Evolutionary conservation across 2,888 invertebrate genomes (phyloP), one percentile per base, ranked within the genome.

Genomic region (Argyra leucocephala): DNA sequence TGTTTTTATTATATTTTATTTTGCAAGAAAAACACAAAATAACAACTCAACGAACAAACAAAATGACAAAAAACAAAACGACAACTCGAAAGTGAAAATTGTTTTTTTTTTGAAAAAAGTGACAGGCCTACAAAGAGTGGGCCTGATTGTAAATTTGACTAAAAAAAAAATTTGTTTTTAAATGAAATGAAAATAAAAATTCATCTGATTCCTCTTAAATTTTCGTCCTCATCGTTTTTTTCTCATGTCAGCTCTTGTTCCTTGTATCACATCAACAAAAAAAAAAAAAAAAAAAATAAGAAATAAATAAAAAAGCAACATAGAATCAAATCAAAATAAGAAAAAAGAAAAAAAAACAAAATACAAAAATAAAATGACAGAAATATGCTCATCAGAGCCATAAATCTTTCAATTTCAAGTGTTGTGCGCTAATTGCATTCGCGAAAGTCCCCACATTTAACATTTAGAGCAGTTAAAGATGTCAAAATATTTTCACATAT

Each of bases 401-500:
- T 59, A 59, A 59, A 59, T 59, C 59, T 59, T 59, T 59, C 59
- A 59, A 23, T 23, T 59, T 59, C 59, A 59, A 23, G 23, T 23
- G 59, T 59, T 22, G 59, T 18, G 59, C 23, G 59, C 23, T 59
- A 59, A 59, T 59, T 59, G 59, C 59, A 59, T 18, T 59, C 59
- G 59, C 18, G 48, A 48, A 48, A 59, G 59, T 59, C 59, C 59
- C 23, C 59, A 59, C 59, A 59, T 59, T 59, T 18, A 59, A 23
- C 23, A 23, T 59, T 15, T 23, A 4, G 23, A 59, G 23, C 23
- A 23, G 59, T 59, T 59, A 22, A 15, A 23, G 23, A 23, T 59
- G 59, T 59, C 59, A 59, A 59, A 59, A 59, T 59, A 59, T 59
- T 59, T 59, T 22, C 59, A 59, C 59, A 59, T 24, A 59, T 59